Evolutionary conservation across 2,888 invertebrate genomes (phyloP).

Genomic region (Carabus problematicus): DNA sequence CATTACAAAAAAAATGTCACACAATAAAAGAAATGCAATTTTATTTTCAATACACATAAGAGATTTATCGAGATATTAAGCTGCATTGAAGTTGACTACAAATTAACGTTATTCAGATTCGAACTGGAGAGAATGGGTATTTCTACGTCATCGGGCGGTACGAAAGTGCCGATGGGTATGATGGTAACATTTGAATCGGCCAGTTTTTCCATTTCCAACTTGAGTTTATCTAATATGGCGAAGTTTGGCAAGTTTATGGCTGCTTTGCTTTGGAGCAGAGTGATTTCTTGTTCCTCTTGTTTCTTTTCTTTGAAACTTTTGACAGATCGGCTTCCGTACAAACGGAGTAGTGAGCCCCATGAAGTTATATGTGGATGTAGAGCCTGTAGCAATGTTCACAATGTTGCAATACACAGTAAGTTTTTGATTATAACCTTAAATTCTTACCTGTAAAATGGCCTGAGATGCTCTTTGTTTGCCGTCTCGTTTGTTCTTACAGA

Average conservation of each 20-base stretch:
- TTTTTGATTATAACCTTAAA: not conserved
- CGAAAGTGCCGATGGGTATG: conserved; percentile 66
- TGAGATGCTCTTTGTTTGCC: conserved; percentile 97
- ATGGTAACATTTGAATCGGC: conserved; percentile 65
- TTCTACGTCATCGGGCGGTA: conserved; percentile 67
- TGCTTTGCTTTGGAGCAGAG: conserved; percentile 86
- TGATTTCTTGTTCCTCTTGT: conserved; percentile 90
- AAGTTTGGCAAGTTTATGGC: conserved; percentile 90
- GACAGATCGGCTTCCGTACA: conserved; percentile 91
- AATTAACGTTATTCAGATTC: conserved; percentile 79
- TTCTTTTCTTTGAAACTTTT: conserved; percentile 93
- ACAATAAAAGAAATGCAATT: too few species aligned
- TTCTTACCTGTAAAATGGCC: conserved; percentile 81
- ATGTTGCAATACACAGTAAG: not conserved
- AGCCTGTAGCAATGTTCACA: conserved; percentile 62
- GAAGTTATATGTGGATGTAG: conserved; percentile 94
- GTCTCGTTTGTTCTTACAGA: conserved; percentile 95
- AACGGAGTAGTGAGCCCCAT: conserved; percentile 92
- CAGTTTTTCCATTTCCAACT: conserved; percentile 81
- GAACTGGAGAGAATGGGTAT: conserved; percentile 77
- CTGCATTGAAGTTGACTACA: conserved; percentile 57
- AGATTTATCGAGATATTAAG: too few species aligned
- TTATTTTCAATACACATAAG: too few species aligned
- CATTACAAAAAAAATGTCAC: too few species aligned
- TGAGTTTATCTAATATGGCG: conserved; percentile 86